phyloP scores from a whole-genome alignment of 2,888 invertebrate species.

The Caenorhabditis sp. region DNA sequence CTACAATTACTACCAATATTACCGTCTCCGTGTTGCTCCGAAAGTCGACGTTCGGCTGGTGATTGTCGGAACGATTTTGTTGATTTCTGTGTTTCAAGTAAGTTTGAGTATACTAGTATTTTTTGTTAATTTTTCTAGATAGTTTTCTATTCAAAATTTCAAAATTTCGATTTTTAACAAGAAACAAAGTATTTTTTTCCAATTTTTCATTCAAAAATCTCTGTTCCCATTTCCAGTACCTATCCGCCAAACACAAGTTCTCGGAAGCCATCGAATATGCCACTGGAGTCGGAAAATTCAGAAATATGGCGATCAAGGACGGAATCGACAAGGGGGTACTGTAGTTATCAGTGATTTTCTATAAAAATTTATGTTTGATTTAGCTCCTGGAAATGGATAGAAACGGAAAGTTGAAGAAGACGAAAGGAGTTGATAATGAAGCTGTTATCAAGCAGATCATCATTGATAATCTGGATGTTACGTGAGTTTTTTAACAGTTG shows the following conservation, averaged over 20 bases:
- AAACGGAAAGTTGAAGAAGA: slow-evolving; percentile 79
- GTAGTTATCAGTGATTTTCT: background rate
- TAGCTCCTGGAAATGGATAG: slow-evolving; percentile 77
- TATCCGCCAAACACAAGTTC: slow-evolving; percentile 86
- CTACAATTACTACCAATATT: slow-evolving; percentile 87
- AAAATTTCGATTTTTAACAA: background rate
- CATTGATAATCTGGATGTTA: slow-evolving; percentile 94
- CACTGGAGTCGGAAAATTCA: slow-evolving; percentile 78
- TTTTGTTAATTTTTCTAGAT: too few relatives aligned
- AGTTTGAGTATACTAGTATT: too few relatives aligned
- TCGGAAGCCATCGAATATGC: slow-evolving; percentile 91
- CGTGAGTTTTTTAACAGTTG: slow-evolving; percentile 80
- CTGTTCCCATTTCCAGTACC: slow-evolving; percentile 84
- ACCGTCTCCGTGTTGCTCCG: slow-evolving; percentile 91
- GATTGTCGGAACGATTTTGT: slow-evolving; percentile 90
- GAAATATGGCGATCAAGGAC: slow-evolving; percentile 86
- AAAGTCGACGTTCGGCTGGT: slow-evolving; percentile 94
- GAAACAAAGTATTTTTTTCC: too few relatives aligned
- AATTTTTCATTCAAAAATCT: too few relatives aligned
- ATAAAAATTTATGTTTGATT: slow-evolving; percentile 13
- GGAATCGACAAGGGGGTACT: slow-evolving; percentile 86
- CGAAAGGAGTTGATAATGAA: slow-evolving; percentile 88
- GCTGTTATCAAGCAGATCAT: slow-evolving; percentile 90
- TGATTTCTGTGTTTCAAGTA: slow-evolving; percentile 92
- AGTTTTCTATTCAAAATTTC: too few relatives aligned